A percentile compares a stretch with the other conserved stretches of the same genome.
phyloP scores from a whole-genome alignment of 2,888 invertebrate genomes.

The Volucella zonaria region DNA sequence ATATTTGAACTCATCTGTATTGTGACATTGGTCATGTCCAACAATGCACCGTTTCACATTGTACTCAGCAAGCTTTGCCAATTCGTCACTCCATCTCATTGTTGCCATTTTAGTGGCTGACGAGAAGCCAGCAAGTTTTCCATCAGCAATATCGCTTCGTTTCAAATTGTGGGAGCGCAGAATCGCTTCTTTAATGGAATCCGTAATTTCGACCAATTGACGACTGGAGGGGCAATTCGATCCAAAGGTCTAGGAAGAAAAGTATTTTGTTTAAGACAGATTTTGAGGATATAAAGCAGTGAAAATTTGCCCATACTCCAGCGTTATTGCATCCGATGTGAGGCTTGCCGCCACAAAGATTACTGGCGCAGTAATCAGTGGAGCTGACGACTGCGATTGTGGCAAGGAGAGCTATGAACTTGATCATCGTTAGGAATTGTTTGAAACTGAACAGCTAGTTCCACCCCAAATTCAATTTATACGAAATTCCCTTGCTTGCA shows the following conservation, averaged over 20 bases:
- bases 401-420: too few relatives aligned
- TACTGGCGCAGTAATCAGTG: neutral
- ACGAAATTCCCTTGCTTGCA: too few relatives aligned
- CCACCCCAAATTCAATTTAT: too few relatives aligned
- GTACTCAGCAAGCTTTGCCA: conserved; percentile 76
- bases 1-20: conserved; percentile 76
- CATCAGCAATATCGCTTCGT: neutral
- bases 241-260: neutral
- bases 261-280: too few relatives aligned
- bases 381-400: neutral
- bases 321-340: conserved; percentile 25
- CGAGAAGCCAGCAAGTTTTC: neutral
- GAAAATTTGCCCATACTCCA: neutral
- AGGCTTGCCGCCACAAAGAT: neutral
- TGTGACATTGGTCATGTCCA: conserved; percentile 77
- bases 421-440: too few relatives aligned
- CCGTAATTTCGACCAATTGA: neutral
- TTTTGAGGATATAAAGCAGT: too few relatives aligned
- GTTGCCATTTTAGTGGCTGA: conserved; percentile 40
- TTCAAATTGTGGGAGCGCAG: neutral
- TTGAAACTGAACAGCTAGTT: too few relatives aligned
- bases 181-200: neutral
- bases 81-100: conserved; percentile 77
- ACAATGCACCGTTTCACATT: conserved; percentile 77
- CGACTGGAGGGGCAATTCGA: neutral